A percentile compares a stretch with the other conserved stretches of the same genome.
Conservation (phyloP, 2,797 vertebrate species). For the Neopelma chrysocephalum region DNA sequence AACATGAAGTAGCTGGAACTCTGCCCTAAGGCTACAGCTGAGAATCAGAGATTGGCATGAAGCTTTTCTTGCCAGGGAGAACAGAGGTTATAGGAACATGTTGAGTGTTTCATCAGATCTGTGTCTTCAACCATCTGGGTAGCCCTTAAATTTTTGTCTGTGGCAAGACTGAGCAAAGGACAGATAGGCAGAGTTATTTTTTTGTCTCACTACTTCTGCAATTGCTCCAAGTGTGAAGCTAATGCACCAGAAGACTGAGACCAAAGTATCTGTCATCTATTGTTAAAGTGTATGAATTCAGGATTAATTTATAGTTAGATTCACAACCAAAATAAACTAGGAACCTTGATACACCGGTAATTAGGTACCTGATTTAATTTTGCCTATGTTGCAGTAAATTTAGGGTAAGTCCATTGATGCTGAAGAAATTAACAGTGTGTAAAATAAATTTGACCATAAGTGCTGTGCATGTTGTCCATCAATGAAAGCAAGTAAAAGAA, state of each 20-base stretch:
- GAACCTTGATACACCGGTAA: not conserved
- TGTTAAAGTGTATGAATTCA: not conserved
- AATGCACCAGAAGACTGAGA: not conserved
- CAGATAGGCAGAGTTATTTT: not conserved
- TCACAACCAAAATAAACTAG: not conserved
- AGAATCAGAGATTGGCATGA: not conserved
- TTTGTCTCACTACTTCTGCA: not conserved
- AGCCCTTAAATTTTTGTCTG: not conserved
- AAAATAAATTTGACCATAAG: not conserved
- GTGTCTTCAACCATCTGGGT: not conserved
- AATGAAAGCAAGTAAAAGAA: not conserved
- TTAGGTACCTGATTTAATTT: not conserved
- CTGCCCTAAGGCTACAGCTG: conserved; percentile 19
- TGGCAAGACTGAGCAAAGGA: not conserved
- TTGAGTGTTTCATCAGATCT: not conserved
- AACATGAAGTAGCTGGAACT: conserved; percentile 22
- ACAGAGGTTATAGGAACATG: not conserved
- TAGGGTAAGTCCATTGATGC: not conserved
- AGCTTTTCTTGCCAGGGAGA: not conserved
- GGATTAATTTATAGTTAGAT: not conserved
- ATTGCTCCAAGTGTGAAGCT: not conserved
- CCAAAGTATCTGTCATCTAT: not conserved
- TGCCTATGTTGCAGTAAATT: not conserved
- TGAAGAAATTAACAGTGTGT: not conserved
- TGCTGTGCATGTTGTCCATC: not conserved